Evolutionary conservation across 2,113 vertebrate genomes (phyloP), one percentile per base, ranked within the genome.

Genomic region (Stictonetta naevosa): DNA sequence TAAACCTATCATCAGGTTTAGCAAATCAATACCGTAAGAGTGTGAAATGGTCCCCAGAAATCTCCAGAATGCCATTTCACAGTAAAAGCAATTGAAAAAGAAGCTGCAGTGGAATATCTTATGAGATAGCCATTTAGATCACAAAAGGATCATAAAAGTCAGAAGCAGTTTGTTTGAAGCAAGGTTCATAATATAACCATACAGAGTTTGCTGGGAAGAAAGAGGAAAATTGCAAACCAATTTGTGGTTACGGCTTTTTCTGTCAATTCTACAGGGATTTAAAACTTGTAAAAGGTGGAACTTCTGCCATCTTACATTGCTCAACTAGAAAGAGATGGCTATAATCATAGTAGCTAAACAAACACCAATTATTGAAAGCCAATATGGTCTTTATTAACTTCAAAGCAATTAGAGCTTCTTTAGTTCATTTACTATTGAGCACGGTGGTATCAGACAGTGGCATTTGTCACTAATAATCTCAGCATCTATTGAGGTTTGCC

Each of bases 121-220:
- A 98, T 97, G 97, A 98, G 97, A 98, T 98, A 97, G 94, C 97
- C 97, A 98, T 98, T 98, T 98, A 98, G 97, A 98, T 98, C 97
- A 97, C 97, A 98, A 97, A 98, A 98, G 97, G 97, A 97, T 97
- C 96, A 97, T 98, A 98, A 98, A 98, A 98, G 97, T 98, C 97
- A 98, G 97, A 98, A 98, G 96, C 93, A 97, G 97, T 98, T 98
- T 98, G 96, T 97, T 96, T 98, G 97, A 98, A 97, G 96, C 96
- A 97, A 95, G 96, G 97, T 97, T 98, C 96, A 92, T 98, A 97
- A 97, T 98, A 98, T 97, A 98, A 98, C 97, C 95, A 96, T 97
- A 95, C 88, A 96, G 95, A 94, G 96, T 94, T 97, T 94, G 93
- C 97, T 95, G 92, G 92, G 74, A 97, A 98, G 90, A 97, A 97